These are phyloP conservation scores for Urocolius indicus DNA, from an alignment of 2,113 vertebrate species.

Conservation along the genomic window DNA sequence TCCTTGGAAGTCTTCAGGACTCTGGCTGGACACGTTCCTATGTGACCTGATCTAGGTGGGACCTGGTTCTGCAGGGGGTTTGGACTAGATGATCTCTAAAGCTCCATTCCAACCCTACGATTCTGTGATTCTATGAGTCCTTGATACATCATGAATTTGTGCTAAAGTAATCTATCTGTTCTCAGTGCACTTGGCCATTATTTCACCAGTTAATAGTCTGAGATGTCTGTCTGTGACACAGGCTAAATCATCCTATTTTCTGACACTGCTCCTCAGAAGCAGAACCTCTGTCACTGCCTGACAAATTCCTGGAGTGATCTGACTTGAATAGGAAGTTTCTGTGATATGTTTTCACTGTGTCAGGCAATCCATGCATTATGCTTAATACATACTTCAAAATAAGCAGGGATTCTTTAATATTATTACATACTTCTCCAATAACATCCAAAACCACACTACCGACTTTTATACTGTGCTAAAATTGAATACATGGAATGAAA, in stretches of 20 bases:
- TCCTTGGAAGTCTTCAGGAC: no score
- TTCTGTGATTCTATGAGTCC: no score
- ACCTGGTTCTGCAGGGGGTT: no score
- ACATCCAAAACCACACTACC: accelerated
- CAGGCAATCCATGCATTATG: neutral
- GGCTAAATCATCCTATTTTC: neutral
- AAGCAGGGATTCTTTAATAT: neutral
- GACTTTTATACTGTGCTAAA: neutral
- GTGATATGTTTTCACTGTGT: neutral
- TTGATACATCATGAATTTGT: neutral
- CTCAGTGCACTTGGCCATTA: neutral
- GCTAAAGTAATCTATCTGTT: neutral
- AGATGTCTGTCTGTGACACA: neutral
- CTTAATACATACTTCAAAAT: neutral
- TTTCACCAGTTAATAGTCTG: neutral
- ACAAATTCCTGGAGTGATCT: neutral
- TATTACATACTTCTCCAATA: neutral
- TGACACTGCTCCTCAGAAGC: neutral
- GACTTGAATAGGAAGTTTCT: neutral
- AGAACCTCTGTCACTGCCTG: neutral
- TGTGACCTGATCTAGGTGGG: no score
- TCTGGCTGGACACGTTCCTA: no score
- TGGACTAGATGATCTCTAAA: no score
- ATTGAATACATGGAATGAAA: neutral
- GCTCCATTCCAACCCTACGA: no score